Evolutionary conservation across 2,797 vertebrate species (phyloP).

Genomic region (Bucorvus abyssinicus): DNA sequence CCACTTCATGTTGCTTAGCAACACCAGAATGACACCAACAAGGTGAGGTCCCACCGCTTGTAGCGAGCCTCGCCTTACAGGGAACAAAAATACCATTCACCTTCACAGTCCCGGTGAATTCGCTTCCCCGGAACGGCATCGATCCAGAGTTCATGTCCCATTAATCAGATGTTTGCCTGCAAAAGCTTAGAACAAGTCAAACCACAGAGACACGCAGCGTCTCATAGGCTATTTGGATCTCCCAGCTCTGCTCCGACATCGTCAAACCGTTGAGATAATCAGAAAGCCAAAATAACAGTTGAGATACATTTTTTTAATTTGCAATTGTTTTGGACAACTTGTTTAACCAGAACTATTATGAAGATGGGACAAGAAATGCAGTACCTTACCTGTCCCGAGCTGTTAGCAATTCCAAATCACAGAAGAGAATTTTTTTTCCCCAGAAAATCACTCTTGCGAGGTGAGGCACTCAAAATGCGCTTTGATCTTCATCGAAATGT

Average conservation of each 20-base stretch:
- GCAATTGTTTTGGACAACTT: neutral
- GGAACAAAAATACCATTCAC: neutral
- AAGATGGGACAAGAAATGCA: neutral
- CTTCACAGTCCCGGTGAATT: neutral
- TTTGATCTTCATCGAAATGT: neutral
- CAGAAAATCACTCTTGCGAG: neutral
- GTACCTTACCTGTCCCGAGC: neutral
- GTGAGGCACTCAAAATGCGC: neutral
- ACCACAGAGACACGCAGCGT: neutral
- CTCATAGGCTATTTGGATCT: neutral
- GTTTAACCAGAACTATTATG: neutral
- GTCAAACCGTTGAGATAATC: neutral
- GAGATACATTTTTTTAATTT: neutral
- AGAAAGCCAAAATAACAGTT: neutral
- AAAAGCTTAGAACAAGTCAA: neutral
- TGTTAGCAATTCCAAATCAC: neutral
- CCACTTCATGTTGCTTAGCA: constrained; percentile 46
- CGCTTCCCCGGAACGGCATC: neutral
- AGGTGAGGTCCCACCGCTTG: neutral
- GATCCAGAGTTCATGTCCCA: neutral
- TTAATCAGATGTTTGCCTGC: neutral
- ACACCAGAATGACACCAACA: constrained; percentile 23
- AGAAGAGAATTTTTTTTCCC: neutral
- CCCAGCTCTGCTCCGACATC: neutral
- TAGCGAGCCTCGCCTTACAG: neutral